Conservation (phyloP, 23 tunicate species). For the Phallusia fumigata region DNA sequence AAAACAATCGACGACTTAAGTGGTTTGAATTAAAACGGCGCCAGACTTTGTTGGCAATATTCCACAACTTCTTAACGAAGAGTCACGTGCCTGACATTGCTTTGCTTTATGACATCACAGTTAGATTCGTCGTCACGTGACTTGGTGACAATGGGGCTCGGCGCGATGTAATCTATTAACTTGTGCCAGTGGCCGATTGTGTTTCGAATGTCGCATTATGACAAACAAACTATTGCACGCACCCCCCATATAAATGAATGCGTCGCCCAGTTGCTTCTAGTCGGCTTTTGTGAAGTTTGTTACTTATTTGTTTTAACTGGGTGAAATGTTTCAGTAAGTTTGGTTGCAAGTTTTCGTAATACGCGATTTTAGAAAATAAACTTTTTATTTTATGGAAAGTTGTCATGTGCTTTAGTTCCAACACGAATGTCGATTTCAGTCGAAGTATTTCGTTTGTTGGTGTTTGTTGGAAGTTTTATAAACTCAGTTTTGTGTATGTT, state of each 20-base stretch:
- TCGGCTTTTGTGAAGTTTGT: too few relatives aligned
- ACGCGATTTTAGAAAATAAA: too few relatives aligned
- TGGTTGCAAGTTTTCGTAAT: too few relatives aligned
- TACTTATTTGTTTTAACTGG: too few relatives aligned
- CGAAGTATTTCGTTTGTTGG: too few relatives aligned
- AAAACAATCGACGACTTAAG: not conserved
- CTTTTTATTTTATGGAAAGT: too few relatives aligned
- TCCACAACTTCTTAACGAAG: not conserved
- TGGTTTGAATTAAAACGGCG: not conserved
- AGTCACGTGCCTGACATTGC: not conserved
- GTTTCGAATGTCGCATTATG: conserved; percentile 5
- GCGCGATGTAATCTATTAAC: conserved; percentile 4
- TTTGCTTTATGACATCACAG: not conserved
- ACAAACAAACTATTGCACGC: not conserved
- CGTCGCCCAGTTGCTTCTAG: too few relatives aligned
- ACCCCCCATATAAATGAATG: not conserved
- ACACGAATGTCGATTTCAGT: too few relatives aligned
- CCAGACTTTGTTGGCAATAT: not conserved
- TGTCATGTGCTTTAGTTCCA: too few relatives aligned
- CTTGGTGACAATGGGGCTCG: conserved; percentile 5
- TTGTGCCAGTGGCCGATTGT: conserved; percentile 11
- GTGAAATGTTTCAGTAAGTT: too few relatives aligned
- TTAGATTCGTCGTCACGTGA: not conserved
- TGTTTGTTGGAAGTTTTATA: too few relatives aligned
- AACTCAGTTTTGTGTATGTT: too few relatives aligned